Evolutionary conservation across 2,888 invertebrate genomes (phyloP).

Genomic region (Tetramorium bicarinatum): DNA sequence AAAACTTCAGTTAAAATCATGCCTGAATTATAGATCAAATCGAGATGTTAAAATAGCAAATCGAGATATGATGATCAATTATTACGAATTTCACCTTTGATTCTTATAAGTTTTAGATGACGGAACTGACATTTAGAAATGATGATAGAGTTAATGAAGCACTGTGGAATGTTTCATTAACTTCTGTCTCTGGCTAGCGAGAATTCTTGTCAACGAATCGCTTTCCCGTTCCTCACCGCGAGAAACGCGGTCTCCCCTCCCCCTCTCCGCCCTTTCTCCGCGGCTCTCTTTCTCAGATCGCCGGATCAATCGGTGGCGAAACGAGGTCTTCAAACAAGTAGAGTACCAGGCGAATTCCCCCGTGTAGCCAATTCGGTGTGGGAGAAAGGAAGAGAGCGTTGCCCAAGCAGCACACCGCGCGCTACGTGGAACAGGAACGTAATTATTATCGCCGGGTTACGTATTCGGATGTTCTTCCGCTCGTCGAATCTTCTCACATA

Average conservation of each 20-base stretch:
- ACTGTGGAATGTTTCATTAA: conserved; percentile 19
- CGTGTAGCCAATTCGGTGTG: conserved; percentile 39
- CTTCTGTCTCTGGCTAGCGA: background rate
- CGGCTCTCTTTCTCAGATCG: conserved; percentile 48
- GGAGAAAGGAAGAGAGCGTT: conserved; percentile 57
- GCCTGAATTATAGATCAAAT: background rate
- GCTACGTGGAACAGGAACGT: conserved; percentile 73
- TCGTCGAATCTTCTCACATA: conserved; percentile 80
- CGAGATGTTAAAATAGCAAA: background rate
- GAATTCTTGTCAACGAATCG: conserved; percentile 34
- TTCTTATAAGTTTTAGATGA: background rate
- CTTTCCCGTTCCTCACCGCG: conserved; percentile 12
- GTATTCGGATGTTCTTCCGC: conserved; percentile 84
- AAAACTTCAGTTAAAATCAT: background rate
- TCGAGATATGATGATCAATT: background rate
- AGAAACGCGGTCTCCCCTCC: background rate
- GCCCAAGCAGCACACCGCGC: conserved; percentile 54
- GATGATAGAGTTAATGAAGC: conserved; percentile 2
- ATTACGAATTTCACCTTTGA: background rate
- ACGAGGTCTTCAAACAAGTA: conserved; percentile 57
- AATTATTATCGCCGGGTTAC: conserved; percentile 82
- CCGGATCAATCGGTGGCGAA: conserved; percentile 56
- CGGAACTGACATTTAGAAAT: background rate
- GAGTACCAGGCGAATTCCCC: conserved; percentile 39
- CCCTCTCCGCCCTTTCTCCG: background rate